These are phyloP conservation scores for Bos javanicus DNA, from an alignment of 2,113 vertebrate genomes.

Conservation along the genomic window DNA sequence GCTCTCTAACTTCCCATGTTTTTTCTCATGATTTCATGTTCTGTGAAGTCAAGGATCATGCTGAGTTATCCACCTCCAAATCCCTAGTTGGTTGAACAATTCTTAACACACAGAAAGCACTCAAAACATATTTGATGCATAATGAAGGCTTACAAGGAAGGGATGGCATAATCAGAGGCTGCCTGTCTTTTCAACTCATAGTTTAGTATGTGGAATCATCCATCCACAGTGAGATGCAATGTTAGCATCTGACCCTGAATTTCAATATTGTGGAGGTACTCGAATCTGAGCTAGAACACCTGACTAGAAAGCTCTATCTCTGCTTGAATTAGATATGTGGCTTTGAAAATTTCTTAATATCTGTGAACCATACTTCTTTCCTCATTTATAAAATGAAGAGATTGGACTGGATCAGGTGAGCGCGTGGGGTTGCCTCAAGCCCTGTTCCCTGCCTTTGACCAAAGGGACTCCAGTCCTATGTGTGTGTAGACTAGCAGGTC, in stretches of 20 bases:
- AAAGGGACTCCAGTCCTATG: not conserved
- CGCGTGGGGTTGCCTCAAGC: not conserved
- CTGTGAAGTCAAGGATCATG: not conserved
- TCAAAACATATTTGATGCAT: not conserved
- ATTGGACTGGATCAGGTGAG: not conserved
- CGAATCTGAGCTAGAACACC: not conserved
- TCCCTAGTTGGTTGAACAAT: not conserved
- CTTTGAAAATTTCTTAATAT: not conserved
- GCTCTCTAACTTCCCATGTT: not conserved
- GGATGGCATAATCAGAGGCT: not conserved
- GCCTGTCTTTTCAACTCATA: not conserved
- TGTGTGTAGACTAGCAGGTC: not conserved
- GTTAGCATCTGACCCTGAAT: not conserved
- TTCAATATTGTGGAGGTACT: not conserved
- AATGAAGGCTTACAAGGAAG: not conserved
- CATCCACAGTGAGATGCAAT: not conserved
- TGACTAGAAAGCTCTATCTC: not conserved
- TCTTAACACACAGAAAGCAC: not conserved
- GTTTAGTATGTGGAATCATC: not conserved
- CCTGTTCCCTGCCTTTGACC: not conserved
- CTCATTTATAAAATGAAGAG: not conserved
- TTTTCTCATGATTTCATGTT: not conserved
- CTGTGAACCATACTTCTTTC: not conserved
- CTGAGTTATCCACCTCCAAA: not conserved
- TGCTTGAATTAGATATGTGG: not conserved